A percentile compares a stretch with the other conserved stretches of the same genome.
Conservation (phyloP, 2,113 vertebrate genomes). For the Prunella himalayana region DNA sequence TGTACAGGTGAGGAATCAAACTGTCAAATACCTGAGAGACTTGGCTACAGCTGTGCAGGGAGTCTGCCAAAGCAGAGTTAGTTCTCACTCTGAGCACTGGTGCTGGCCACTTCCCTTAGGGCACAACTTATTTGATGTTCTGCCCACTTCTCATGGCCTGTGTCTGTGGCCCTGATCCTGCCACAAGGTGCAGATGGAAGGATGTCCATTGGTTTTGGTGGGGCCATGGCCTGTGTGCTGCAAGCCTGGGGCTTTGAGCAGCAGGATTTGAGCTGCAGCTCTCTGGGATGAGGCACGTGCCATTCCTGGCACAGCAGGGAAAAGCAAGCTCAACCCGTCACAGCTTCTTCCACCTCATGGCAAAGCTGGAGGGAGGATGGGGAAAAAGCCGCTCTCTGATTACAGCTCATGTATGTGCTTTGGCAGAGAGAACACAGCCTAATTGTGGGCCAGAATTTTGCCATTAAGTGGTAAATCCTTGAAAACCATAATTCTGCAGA, state of each 20-base stretch:
- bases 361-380: slow-evolving; percentile 35
- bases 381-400: not conserved
- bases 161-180: not conserved
- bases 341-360: slow-evolving; percentile 4
- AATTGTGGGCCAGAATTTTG: slow-evolving; percentile 43
- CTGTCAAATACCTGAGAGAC: not conserved
- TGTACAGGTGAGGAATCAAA: not conserved
- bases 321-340: not conserved
- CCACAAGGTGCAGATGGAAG: too few species aligned
- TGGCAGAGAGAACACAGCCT: not conserved
- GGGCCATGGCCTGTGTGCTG: not conserved
- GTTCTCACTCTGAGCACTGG: not conserved
- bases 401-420: slow-evolving; percentile 23
- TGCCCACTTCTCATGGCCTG: not conserved
- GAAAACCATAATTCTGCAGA: slow-evolving; percentile 17
- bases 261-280: not conserved
- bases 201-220: not conserved
- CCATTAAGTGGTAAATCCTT: slow-evolving; percentile 35
- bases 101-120: not conserved
- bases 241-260: not conserved
- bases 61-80: not conserved
- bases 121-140: not conserved
- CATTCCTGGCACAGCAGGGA: not conserved
- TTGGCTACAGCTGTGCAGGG: not conserved
- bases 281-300: not conserved